Base-by-base conservation (phyloP, 2,113 vertebrate genomes). In the Paedocypris sp. region DNA sequence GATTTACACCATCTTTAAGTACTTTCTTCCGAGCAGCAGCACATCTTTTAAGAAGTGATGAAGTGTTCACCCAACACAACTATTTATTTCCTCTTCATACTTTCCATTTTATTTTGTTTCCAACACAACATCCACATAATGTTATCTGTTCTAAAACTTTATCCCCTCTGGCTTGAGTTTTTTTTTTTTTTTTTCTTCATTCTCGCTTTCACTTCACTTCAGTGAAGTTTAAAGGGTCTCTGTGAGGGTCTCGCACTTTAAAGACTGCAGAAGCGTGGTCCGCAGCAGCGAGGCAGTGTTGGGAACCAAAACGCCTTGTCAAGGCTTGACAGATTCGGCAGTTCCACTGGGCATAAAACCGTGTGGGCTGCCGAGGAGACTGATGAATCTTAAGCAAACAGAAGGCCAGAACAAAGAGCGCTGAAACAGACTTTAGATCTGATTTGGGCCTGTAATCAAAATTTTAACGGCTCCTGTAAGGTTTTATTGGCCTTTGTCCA, bases 401-500 rank as follows among this genome's bases (percentile, higher is more conserved):
- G 33, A 68, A 48, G 20, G 20, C 18, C 18, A 9, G 39, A 62
- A 65, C 62, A 68, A 51, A 68, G 51, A 65, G 50, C 38, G 31
- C 42, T 29, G 29, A 38, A 61, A 61, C 60, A 68, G 57, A 64
- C 22, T 39, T 60, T 41, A 57, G 47, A 62, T 62, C 50, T 50
- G 28, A 66, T 70, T 62, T 62, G 67, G 64, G 50, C 62, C 43
- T 51, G 13, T 66, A 66, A 70, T 70, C 56, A 69, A 64, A 69
- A 42, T 49, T 61, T 65, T 65, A 56, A 60, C 15, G n/a, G 39
- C 56, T 33, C 39, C 53, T 69, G 32, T 48, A 60, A 46, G 53
- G 20, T 46, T 57, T 63, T 29, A 38, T 52, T 62, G 51, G 45
- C 45, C 23, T 23, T 35, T 62, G 35, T 33, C 63, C 52, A 60